Conservation (phyloP, 2,113 vertebrate species). For the Salvator merianae region DNA sequence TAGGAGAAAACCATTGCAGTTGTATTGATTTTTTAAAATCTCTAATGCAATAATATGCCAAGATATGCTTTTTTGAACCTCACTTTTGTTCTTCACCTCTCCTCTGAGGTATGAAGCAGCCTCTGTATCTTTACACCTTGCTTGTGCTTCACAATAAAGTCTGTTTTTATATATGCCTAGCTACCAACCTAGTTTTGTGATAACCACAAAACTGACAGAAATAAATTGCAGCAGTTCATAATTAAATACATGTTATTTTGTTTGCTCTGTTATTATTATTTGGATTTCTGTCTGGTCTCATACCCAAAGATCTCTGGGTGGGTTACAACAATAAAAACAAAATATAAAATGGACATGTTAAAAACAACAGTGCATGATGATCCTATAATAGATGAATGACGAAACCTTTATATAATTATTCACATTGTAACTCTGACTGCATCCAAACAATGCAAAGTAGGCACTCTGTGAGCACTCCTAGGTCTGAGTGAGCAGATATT, state of each 20-base stretch:
- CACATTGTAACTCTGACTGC: background rate
- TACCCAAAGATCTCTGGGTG: too few species aligned
- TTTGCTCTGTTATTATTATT: too few species aligned
- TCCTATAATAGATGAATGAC: background rate
- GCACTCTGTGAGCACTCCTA: too few species aligned
- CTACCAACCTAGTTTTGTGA: background rate
- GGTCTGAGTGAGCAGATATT: too few species aligned
- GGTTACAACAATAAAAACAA: too few species aligned
- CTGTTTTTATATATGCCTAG: background rate
- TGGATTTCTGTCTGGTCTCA: too few species aligned
- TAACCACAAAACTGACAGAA: conserved; percentile 2
- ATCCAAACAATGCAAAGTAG: too few species aligned
- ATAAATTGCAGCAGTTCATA: background rate
- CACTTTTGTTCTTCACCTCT: background rate
- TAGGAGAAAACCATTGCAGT: background rate
- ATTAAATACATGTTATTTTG: background rate
- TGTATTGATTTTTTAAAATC: background rate
- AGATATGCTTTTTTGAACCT: background rate
- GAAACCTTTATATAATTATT: background rate
- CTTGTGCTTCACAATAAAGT: background rate
- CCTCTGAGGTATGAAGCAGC: background rate
- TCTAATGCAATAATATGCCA: background rate
- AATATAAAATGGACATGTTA: too few species aligned
- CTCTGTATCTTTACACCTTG: background rate
- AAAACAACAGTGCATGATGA: too few species aligned